phyloP scores from a whole-genome alignment of 2,888 invertebrate species.

The Watsonalla cultraria region DNA sequence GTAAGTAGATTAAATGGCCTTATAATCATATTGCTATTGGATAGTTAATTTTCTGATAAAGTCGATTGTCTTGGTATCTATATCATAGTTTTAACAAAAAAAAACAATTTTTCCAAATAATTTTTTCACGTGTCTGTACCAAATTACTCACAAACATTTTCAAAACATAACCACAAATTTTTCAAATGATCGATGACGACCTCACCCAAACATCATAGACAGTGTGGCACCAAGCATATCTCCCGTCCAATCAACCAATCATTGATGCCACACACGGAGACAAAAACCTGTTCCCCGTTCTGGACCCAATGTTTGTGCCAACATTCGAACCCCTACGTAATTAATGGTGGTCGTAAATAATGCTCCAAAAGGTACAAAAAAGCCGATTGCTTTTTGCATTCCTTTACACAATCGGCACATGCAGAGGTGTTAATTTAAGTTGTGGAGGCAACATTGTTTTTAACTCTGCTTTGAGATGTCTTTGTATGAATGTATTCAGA shows the following conservation, averaged over 20 bases:
- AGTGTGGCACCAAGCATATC: slow-evolving; percentile 34
- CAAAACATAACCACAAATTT: neutral
- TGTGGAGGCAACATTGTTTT: slow-evolving; percentile 1
- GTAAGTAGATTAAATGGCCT: slow-evolving; percentile 34
- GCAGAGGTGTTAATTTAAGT: slow-evolving; percentile 43
- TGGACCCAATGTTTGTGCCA: slow-evolving; percentile 11
- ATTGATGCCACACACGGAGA: slow-evolving; percentile 13
- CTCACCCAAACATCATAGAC: slow-evolving; percentile 35
- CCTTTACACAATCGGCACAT: slow-evolving; percentile 25
- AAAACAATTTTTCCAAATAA: too few species aligned
- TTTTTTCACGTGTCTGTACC: too few species aligned
- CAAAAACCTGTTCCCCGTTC: slow-evolving; percentile 15
- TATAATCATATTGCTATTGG: too few species aligned
- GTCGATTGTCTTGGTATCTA: too few species aligned
- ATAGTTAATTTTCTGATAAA: too few species aligned
- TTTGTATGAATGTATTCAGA: slow-evolving; percentile 3
- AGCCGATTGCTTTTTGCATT: slow-evolving; percentile 32
- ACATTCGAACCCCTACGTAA: slow-evolving; percentile 25
- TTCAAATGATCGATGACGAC: slow-evolving; percentile 12
- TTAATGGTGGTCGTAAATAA: slow-evolving; percentile 50
- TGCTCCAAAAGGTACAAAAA: slow-evolving; percentile 35
- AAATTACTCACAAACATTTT: too few species aligned
- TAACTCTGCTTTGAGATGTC: neutral
- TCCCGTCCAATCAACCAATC: slow-evolving; percentile 17
- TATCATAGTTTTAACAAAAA: too few species aligned